Conservation (phyloP, 1,140 invertebrate species). For the Drosophila paulistorum region DNA sequence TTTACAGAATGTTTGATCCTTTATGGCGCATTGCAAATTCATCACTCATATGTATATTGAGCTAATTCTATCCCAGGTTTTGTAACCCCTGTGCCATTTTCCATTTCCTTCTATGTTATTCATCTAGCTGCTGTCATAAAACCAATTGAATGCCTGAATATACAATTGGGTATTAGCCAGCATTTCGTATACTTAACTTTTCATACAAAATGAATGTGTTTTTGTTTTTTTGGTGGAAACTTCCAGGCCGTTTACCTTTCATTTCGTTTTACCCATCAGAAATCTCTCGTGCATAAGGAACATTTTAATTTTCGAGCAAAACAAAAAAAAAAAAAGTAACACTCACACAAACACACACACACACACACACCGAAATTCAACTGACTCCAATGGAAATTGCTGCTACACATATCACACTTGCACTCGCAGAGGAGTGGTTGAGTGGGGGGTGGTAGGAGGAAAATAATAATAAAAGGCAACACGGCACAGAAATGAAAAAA, state of each 20-base stretch:
- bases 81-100: too few relatives aligned
- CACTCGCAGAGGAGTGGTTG: conserved; percentile 18
- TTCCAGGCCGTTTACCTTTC: conserved; percentile 72
- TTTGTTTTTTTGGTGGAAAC: conserved; percentile 47
- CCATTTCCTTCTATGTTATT: too few relatives aligned
- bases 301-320: conserved; percentile 67
- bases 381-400: conserved; percentile 68
- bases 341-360: background rate
- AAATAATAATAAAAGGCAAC: conserved; percentile 68
- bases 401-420: conserved; percentile 65
- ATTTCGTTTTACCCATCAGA: conserved; percentile 72
- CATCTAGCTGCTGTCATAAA: too few relatives aligned
- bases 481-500: conserved; percentile 68
- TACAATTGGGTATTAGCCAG: conserved; percentile 14
- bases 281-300: conserved; percentile 78
- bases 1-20: too few relatives aligned
- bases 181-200: conserved; percentile 6
- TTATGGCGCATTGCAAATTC: too few relatives aligned
- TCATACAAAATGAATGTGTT: conserved; percentile 24
- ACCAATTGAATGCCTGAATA: too few relatives aligned
- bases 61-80: too few relatives aligned
- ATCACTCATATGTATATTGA: too few relatives aligned
- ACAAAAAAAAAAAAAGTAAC: background rate
- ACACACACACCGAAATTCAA: conserved; percentile 3
- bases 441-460: background rate